Evolutionary conservation across 2,797 vertebrate species (phyloP).

Genomic region (Lophius americanus): DNA sequence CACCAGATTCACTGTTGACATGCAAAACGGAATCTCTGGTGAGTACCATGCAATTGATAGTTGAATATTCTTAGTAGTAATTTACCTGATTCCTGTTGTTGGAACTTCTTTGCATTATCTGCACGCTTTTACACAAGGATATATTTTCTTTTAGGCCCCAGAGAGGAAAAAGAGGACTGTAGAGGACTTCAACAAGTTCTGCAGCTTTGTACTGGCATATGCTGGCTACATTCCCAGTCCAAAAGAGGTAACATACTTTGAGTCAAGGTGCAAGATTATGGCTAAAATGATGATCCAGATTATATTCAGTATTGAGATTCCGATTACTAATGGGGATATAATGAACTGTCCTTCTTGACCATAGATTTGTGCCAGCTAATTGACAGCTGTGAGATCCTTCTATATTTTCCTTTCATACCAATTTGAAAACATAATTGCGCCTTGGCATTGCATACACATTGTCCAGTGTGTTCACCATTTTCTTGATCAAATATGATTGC

Average conservation of each 20-base stretch:
- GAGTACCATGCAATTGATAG: constrained; percentile 47
- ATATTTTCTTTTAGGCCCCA: constrained; percentile 80
- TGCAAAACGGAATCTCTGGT: constrained; percentile 87
- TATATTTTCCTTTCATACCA: too few species aligned
- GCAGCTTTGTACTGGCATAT: constrained; percentile 92
- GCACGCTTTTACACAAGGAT: constrained; percentile 17
- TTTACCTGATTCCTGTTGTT: not conserved
- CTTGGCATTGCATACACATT: too few species aligned
- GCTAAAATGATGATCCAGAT: too few species aligned
- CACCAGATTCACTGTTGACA: constrained; percentile 85
- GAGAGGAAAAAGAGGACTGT: constrained; percentile 92
- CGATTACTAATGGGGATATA: too few species aligned
- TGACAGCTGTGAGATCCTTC: too few species aligned
- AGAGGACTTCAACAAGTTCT: constrained; percentile 96
- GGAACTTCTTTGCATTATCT: not conserved
- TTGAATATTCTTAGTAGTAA: not conserved
- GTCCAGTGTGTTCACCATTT: too few species aligned
- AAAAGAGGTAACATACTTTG: constrained; percentile 83
- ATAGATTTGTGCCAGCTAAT: too few species aligned
- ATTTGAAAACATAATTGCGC: too few species aligned
- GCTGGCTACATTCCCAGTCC: constrained; percentile 92
- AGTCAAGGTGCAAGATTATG: too few species aligned
- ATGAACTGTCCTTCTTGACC: too few species aligned
- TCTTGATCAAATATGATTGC: too few species aligned
- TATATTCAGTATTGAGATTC: too few species aligned